A percentile compares a stretch with the other conserved stretches of the same genome.
Evolutionary conservation across 2,888 invertebrate genomes (phyloP).

Genomic region (Drosophila histrio): DNA sequence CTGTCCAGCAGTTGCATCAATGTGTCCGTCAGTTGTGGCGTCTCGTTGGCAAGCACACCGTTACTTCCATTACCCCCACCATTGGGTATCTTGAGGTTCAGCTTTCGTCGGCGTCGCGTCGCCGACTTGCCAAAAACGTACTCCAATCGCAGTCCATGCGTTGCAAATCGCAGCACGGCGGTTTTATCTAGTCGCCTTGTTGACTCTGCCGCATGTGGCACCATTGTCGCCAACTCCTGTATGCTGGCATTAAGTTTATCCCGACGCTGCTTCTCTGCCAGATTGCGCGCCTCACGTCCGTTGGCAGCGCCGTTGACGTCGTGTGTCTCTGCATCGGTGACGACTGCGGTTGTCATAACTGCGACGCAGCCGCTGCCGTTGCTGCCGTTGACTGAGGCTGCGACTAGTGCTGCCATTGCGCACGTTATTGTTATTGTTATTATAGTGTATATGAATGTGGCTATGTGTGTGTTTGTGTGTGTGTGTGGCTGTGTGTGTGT

Average conservation of each 20-base stretch:
- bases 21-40: slow-evolving; percentile 86
- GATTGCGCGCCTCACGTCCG: slow-evolving; percentile 92
- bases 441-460: slow-evolving; percentile 3
- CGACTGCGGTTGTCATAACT: slow-evolving; percentile 42
- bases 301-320: slow-evolving; percentile 83
- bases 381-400: slow-evolving; percentile 37
- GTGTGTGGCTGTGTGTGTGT: background rate
- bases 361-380: slow-evolving; percentile 40
- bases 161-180: slow-evolving; percentile 93
- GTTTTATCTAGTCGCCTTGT: slow-evolving; percentile 95
- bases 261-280: slow-evolving; percentile 95
- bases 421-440: slow-evolving; percentile 22
- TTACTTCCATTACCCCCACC: background rate
- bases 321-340: slow-evolving; percentile 31
- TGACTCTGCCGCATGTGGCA: slow-evolving; percentile 92
- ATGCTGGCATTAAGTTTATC: slow-evolving; percentile 95
- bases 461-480: background rate
- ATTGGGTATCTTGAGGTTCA: slow-evolving; percentile 33
- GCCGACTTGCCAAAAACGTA: slow-evolving; percentile 85
- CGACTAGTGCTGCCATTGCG: slow-evolving; percentile 61
- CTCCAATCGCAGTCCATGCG: slow-evolving; percentile 92
- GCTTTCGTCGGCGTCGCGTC: slow-evolving; percentile 46
- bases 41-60: slow-evolving; percentile 47
- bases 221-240: slow-evolving; percentile 90
- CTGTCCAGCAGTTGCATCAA: slow-evolving; percentile 90